A percentile compares a stretch with the other conserved stretches of the same genome.
Evolutionary conservation across 2,888 invertebrate genomes (phyloP).

Genomic region (Chrysolina haemoptera): DNA sequence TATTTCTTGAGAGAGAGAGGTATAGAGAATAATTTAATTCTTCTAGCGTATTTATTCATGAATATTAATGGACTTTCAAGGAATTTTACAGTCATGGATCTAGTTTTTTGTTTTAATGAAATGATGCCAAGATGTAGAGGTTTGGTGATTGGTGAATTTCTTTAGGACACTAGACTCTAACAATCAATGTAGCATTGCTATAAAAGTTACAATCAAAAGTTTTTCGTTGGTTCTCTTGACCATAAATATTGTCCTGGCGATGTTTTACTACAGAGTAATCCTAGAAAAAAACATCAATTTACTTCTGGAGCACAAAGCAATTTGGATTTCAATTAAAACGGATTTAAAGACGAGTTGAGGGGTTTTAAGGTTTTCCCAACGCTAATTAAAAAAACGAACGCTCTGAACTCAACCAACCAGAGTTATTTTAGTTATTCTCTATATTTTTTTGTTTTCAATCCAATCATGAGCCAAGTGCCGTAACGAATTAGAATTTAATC

Average conservation of each 20-base stretch:
- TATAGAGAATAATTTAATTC: too few relatives aligned
- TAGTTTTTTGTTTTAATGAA: too few relatives aligned
- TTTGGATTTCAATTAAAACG: slow-evolving; percentile 34
- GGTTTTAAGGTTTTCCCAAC: slow-evolving; percentile 18
- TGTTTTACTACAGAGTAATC: not conserved
- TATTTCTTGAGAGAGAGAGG: too few relatives aligned
- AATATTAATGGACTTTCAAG: too few relatives aligned
- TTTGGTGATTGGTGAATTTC: too few relatives aligned
- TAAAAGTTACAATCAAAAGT: not conserved
- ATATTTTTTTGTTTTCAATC: not conserved
- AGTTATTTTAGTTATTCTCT: not conserved
- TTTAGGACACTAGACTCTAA: too few relatives aligned
- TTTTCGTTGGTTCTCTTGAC: not conserved
- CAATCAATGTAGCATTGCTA: not conserved
- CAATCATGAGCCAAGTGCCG: not conserved
- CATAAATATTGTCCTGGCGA: not conserved
- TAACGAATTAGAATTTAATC: too few relatives aligned
- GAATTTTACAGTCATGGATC: too few relatives aligned
- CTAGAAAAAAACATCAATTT: slow-evolving; percentile 26
- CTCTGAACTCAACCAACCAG: not conserved
- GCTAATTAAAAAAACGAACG: not conserved
- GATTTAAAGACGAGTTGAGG: slow-evolving; percentile 33
- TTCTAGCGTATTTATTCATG: too few relatives aligned
- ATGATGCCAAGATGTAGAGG: too few relatives aligned
- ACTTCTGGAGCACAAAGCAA: slow-evolving; percentile 25